Base-by-base conservation (phyloP, 2,888 invertebrate species). In the Alloscopus bannaensis region DNA sequence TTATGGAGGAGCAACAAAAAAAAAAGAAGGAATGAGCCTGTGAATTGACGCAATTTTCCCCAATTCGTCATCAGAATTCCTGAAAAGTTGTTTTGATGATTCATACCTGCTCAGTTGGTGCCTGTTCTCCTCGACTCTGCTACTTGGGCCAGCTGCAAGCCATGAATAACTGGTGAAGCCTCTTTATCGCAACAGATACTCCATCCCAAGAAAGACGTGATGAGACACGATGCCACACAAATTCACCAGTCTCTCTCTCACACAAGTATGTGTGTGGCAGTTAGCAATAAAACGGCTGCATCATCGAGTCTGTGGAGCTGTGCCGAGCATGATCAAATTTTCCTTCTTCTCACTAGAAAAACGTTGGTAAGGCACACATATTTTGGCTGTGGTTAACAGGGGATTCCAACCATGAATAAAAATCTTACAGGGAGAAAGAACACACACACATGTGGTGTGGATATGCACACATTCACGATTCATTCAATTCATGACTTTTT, bases 51-150 rank as follows among this genome's bases (percentile, higher is more conserved):
- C 83, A 81, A 82, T 84, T 84, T 84, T 82, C 79, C 79, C 83
- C 83, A 80, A 82, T 84, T 84, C 83, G 83, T 84, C 83, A 84
- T 84, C 84, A 84, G 70, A 81, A 82, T 84, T 82, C 81, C 71
- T 81, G 50, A 81, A 84, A 81, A 71, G 69, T 70, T 69, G 79
- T 80, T 77, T 45, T 66, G 82, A 84, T 84, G 84, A 84, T 80
- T 84, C 84, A 84, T 82, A 81, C 72, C 77, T 78, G 78, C 59
- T 78, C 71, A 69, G 55, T 69, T 77, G 77, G 57, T 52, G 55
- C 62, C 64, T 64, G 47, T 64, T 69, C 68, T 76, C n/a, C 64
- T 66, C 64, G 36, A 42, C 22, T 24, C 57, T 64, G 36, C 42
- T 73, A 55, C 31, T 68, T 26, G 62, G 70, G 28, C 69, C 78